phyloP scores from a whole-genome alignment of 2,113 vertebrate genomes.

The Bombycilla garrulus region DNA sequence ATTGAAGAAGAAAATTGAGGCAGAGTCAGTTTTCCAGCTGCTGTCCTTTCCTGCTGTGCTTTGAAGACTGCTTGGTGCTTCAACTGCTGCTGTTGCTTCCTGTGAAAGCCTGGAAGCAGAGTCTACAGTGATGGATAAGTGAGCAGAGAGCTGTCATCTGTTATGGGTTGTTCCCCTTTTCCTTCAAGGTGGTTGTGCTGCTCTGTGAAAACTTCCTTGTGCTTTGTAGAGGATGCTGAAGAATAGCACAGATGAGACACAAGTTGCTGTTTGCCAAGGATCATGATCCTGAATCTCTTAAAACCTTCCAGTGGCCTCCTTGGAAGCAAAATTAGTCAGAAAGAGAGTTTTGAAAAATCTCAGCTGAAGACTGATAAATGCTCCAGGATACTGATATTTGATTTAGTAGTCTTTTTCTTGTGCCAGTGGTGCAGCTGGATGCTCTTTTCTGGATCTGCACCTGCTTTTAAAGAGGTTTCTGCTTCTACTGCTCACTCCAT shows the following conservation, averaged over 20 bases:
- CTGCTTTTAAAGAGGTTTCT: not conserved
- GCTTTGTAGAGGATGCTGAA: not conserved
- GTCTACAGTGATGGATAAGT: not conserved
- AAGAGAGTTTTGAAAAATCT: not conserved
- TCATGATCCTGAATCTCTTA: not conserved
- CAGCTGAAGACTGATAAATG: not conserved
- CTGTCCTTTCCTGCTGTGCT: not conserved
- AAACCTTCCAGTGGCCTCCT: not conserved
- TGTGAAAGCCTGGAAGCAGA: not conserved
- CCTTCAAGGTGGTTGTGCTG: not conserved
- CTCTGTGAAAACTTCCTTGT: not conserved
- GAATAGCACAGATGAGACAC: not conserved
- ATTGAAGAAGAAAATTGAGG: not conserved
- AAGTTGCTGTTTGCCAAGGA: not conserved
- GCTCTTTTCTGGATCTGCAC: not conserved
- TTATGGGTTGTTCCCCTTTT: not conserved
- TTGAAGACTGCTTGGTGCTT: not conserved
- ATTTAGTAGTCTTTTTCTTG: not conserved
- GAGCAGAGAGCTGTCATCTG: not conserved
- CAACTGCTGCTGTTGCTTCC: not conserved
- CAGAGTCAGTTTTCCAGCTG: not conserved
- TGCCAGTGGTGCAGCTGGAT: not conserved
- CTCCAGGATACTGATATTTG: not conserved
- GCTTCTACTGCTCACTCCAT: not conserved
- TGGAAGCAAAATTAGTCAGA: not conserved